phyloP scores from a whole-genome alignment of 2,113 vertebrate genomes.

The Mirounga angustirostris region DNA sequence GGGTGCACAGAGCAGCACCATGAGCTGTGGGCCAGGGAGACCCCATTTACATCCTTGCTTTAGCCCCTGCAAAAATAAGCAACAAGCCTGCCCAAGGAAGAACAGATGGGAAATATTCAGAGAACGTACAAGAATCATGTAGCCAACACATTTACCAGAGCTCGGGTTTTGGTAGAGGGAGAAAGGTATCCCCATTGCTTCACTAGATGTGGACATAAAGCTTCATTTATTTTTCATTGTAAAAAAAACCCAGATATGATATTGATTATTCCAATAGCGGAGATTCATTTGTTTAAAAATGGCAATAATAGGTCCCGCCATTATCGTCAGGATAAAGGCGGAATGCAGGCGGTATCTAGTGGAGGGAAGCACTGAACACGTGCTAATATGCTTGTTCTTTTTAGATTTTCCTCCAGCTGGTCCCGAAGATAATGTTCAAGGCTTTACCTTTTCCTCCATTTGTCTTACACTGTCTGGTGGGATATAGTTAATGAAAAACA shows the following conservation, averaged over 20 bases:
- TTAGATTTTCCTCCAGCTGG: not conserved
- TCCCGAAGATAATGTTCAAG: constrained; percentile 3
- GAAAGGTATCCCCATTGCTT: not conserved
- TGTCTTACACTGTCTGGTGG: constrained; percentile 6
- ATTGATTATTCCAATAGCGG: not conserved
- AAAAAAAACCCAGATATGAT: not conserved
- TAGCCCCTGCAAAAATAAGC: not conserved
- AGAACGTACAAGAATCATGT: not conserved
- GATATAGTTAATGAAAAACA: constrained; percentile 41
- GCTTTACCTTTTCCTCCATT: not conserved
- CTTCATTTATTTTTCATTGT: constrained; percentile 46
- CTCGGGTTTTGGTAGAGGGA: not conserved
- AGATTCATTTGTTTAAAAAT: constrained; percentile 12
- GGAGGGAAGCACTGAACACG: not conserved
- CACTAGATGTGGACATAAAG: not conserved
- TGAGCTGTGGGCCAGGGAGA: not conserved
- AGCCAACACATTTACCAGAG: not conserved
- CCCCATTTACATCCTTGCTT: not conserved
- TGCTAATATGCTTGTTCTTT: not conserved
- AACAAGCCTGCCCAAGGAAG: not conserved
- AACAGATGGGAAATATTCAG: not conserved
- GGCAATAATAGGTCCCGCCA: too few species aligned
- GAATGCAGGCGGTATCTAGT: not conserved
- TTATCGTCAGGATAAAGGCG: not conserved
- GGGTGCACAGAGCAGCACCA: not conserved